phyloP scores from a whole-genome alignment of 1,140 invertebrate genomes.

The Aphaenogaster rudis region DNA sequence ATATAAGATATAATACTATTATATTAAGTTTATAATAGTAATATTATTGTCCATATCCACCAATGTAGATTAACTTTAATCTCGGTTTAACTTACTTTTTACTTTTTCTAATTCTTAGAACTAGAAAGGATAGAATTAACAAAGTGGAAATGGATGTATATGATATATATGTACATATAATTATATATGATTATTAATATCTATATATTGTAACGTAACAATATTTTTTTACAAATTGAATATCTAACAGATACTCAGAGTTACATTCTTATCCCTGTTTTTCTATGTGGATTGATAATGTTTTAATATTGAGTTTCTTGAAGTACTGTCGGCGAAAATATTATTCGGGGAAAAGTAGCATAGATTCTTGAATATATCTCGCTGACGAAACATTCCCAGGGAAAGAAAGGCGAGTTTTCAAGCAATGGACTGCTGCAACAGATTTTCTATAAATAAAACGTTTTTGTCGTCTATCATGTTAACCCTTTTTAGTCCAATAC shows the following conservation, averaged over 20 bases:
- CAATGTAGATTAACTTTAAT: too few species aligned
- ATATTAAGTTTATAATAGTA: too few species aligned
- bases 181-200: neutral
- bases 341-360: neutral
- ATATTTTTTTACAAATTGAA: constrained; percentile 1
- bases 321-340: neutral
- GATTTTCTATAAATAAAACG: neutral
- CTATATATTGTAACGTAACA: neutral
- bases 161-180: too few species aligned
- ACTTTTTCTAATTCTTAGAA: too few species aligned
- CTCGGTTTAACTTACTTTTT: too few species aligned
- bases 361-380: neutral
- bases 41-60: too few species aligned
- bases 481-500: neutral
- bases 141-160: too few species aligned
- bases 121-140: too few species aligned
- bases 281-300: neutral
- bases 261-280: neutral
- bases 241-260: neutral
- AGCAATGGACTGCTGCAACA: neutral
- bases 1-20: too few species aligned
- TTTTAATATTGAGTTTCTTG: neutral
- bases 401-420: neutral
- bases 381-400: neutral
- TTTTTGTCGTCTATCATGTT: neutral